Base-by-base conservation (phyloP, 2,888 invertebrate genomes). In the Boloria euphrosyne region DNA sequence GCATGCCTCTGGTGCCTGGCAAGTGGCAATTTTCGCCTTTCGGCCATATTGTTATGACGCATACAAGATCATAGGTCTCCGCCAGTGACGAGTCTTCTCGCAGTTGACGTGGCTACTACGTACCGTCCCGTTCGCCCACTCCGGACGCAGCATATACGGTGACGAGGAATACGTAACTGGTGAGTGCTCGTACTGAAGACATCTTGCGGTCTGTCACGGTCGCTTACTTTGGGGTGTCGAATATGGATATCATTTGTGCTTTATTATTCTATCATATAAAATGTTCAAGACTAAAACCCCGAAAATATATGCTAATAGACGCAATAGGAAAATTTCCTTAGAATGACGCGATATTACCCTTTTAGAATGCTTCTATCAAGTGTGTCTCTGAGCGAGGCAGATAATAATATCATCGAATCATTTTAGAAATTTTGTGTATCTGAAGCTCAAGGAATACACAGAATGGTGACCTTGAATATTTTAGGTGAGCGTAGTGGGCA, bases 161-260 rank as follows among this genome's bases (percentile, higher is more conserved):
- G 96, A 97, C 96, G 96, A 96, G 95, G 96, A 96, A 96, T 96
- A 96, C 96, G 96, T 96, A 97, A 96, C 96, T 95, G 95, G 95
- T 96, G 95, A 95, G 95, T 95, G 95, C 95, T 94, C 87, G 86
- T 85, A 84, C 79, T 80, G 90, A 90, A 91, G 91, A 89, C 90
- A 78, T 89, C 89, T 91, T 89, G 86, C 89, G 86, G 89, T 84
- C 90, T 90, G 91, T 92, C 91, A 91, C 86, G 88, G 86, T 85
- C 87, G 83, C 83, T 81, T 84, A 82, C 82, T 87, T 86, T 84
- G 84, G 80, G 82, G 84, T 88, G 83, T 86, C 86, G 87, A 83
- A 80, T 83, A 84, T 83, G 86, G 88, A 85, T 89, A 87, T 82
- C 83, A 78, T 75, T 70, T 80, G 77, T 76, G 76, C 74, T 31